Percentiles rank a stretch among this genome's conserved stretches.
phyloP scores from a whole-genome alignment of 2,888 invertebrate species.

The Phyllotreta striolata region DNA sequence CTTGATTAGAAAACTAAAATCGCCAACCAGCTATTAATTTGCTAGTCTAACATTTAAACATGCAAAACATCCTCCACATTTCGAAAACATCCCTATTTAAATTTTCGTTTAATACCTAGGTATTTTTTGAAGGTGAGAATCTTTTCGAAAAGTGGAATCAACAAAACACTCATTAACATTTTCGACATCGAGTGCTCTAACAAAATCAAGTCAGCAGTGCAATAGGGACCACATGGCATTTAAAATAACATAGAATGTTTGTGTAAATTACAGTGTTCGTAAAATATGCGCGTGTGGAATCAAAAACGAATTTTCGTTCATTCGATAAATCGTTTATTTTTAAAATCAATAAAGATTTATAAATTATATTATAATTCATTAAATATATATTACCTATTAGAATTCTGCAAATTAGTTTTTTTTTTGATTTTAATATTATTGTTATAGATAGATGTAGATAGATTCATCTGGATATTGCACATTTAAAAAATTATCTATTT shows the following conservation, averaged over 20 bases:
- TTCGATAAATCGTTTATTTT: constrained; percentile 55
- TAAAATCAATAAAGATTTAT: constrained; percentile 43
- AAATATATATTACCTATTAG: constrained; percentile 41
- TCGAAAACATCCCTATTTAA: constrained; percentile 28
- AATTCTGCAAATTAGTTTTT: constrained; percentile 45
- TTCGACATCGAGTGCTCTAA: constrained; percentile 46
- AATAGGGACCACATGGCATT: constrained; percentile 51
- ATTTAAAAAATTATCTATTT: constrained; percentile 33
- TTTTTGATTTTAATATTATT: constrained; percentile 30
- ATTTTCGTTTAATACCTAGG: neutral
- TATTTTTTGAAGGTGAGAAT: neutral
- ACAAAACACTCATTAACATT: no score
- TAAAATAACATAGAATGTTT: constrained; percentile 59
- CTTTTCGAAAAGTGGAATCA: constrained; percentile 5
- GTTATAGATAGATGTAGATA: constrained; percentile 13
- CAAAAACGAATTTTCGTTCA: constrained; percentile 30
- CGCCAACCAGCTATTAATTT: constrained; percentile 3
- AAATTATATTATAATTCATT: constrained; percentile 46
- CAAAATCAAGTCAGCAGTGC: constrained; percentile 52
- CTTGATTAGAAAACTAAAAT: neutral
- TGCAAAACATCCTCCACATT: constrained; percentile 30
- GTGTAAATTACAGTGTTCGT: constrained; percentile 46
- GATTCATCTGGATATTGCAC: constrained; percentile 44
- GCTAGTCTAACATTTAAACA: constrained; percentile 50
- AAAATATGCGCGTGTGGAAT: constrained; percentile 24